phyloP scores from a whole-genome alignment of 2,888 invertebrate genomes.

The Hipparchia sbordonii region DNA sequence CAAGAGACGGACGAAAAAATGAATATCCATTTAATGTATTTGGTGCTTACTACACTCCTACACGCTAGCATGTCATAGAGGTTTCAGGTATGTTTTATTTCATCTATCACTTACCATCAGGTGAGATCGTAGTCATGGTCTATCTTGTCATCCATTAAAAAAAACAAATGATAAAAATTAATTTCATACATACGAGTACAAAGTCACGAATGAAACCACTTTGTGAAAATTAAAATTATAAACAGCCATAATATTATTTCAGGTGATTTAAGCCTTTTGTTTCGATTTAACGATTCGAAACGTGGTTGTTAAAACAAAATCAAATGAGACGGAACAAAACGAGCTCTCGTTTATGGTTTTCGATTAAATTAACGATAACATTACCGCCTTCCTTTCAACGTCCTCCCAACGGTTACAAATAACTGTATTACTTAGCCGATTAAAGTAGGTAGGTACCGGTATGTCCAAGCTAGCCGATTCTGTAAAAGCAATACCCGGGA shows the following conservation, averaged over 20 bases:
- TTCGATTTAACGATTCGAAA: slow-evolving; percentile 1
- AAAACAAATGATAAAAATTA: not conserved
- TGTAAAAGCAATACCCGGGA: too few species aligned
- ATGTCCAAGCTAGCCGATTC: too few species aligned
- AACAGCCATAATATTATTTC: not conserved
- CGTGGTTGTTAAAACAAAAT: slow-evolving; percentile 9
- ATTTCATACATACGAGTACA: not conserved
- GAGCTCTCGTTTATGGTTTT: slow-evolving; percentile 13
- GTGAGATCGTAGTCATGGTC: too few species aligned
- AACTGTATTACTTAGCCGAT: slow-evolving; percentile 6
- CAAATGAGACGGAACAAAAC: slow-evolving; percentile 14
- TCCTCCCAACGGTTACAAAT: not conserved
- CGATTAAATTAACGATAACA: slow-evolving; percentile 17
- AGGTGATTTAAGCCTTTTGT: slow-evolving; percentile 4
- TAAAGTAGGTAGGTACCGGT: too few species aligned
- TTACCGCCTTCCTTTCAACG: slow-evolving; percentile 4
- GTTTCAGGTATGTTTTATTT: too few species aligned
- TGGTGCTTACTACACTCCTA: too few species aligned
- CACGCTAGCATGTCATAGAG: too few species aligned
- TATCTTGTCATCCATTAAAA: too few species aligned
- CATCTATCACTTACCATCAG: too few species aligned
- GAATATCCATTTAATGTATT: too few species aligned
- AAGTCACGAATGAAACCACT: not conserved
- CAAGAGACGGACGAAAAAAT: too few species aligned
- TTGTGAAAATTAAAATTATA: not conserved